Conservation (phyloP, 2,797 vertebrate genomes). For the Dryobates pubescens region DNA sequence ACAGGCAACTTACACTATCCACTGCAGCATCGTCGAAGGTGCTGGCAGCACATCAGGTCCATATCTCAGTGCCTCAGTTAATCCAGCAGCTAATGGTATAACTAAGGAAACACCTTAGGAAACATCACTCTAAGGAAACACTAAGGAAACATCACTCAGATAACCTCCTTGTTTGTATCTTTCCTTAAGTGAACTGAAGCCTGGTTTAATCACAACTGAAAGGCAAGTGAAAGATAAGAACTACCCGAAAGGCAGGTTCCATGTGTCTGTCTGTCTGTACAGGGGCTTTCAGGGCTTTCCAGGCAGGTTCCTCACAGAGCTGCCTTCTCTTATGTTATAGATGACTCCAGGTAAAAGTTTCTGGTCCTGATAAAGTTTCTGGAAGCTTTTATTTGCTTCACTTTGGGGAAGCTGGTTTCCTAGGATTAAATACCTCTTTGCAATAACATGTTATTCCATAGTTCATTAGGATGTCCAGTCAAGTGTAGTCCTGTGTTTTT, state of each 20-base stretch:
- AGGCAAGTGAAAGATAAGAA: background rate
- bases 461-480: too few relatives aligned
- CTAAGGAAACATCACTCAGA: background rate
- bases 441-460: too few relatives aligned
- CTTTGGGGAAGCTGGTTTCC: too few relatives aligned
- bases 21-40: rapidly evolving
- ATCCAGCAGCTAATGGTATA: background rate
- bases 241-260: background rate
- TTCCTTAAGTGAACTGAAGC: background rate
- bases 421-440: too few relatives aligned
- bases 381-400: too few relatives aligned
- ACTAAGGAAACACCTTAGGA: background rate
- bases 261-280: rapidly evolving
- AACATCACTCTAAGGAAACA: background rate
- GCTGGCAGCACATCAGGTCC: background rate
- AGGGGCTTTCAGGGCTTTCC: background rate
- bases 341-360: too few relatives aligned
- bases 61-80: rapidly evolving
- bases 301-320: background rate
- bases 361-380: too few relatives aligned
- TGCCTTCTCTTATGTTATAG: too few relatives aligned
- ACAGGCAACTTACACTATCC: background rate
- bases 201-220: background rate
- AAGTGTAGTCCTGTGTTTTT: too few relatives aligned
- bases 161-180: background rate